Conservation (phyloP, 2,113 vertebrate genomes). For the Genyomyrus donnyi region DNA sequence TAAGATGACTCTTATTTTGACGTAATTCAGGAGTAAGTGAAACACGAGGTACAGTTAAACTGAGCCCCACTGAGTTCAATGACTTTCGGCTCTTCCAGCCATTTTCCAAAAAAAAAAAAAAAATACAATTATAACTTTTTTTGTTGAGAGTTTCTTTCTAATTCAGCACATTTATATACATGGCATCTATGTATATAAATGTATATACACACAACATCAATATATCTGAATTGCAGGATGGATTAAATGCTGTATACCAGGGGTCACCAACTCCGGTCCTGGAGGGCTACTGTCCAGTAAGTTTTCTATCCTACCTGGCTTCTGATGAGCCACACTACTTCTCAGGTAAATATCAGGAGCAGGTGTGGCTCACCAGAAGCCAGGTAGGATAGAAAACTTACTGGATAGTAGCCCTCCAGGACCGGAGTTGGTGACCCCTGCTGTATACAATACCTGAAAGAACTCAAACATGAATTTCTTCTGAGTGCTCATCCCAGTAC, state of each 20-base stretch:
- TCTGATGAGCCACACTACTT: no score
- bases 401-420: no score
- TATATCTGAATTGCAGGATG: not conserved
- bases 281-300: no score
- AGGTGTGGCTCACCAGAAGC: no score
- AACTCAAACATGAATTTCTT: not conserved
- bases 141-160: not conserved
- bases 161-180: not conserved
- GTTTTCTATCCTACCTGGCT: no score
- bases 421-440: not conserved
- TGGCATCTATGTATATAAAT: not conserved
- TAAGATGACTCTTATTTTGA: not conserved
- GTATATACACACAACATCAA: not conserved
- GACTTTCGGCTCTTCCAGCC: not conserved
- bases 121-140: not conserved
- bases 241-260: not conserved
- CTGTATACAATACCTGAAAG: not conserved
- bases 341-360: no score
- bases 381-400: no score
- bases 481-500: not conserved
- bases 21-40: not conserved
- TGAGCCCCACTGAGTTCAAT: not conserved
- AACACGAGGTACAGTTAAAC: not conserved
- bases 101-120: not conserved
- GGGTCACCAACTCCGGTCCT: no score